Percentiles rank a stretch among this genome's conserved stretches.
These are phyloP conservation scores for Cheilosia soror DNA, from an alignment of 2,888 invertebrate genomes.

Conservation along the genomic window DNA sequence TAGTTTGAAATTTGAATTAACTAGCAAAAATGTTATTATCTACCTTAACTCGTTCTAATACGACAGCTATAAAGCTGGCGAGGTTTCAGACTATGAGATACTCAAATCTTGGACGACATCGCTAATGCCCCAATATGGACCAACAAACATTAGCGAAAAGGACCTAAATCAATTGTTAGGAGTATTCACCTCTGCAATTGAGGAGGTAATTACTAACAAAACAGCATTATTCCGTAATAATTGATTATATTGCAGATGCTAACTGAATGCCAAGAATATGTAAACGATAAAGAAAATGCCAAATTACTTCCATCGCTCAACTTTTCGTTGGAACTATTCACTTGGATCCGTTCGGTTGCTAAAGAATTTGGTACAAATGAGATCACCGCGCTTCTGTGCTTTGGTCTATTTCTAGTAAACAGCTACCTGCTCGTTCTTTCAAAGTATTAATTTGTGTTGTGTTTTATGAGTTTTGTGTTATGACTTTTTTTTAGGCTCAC, in stretches of 20 bases:
- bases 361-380: slow-evolving; percentile 18
- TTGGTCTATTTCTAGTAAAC: slow-evolving; percentile 42
- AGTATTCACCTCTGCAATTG: slow-evolving; percentile 17
- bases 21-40: background rate
- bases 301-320: slow-evolving; percentile 36
- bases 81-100: slow-evolving; percentile 28
- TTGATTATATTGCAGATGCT: slow-evolving; percentile 21
- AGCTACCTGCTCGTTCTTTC: slow-evolving; percentile 27
- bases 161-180: slow-evolving; percentile 37
- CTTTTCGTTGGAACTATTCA: slow-evolving; percentile 47
- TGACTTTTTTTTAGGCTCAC: slow-evolving; percentile 12
- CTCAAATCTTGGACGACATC: slow-evolving; percentile 47
- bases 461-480: background rate
- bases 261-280: slow-evolving; percentile 12
- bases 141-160: background rate
- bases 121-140: slow-evolving; percentile 45
- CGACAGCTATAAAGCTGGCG: slow-evolving; percentile 22
- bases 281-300: slow-evolving; percentile 12
- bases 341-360: slow-evolving; percentile 50
- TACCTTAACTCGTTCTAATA: slow-evolving; percentile 49
- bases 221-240: background rate
- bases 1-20: background rate
- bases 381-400: slow-evolving; percentile 46
- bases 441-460: slow-evolving; percentile 14
- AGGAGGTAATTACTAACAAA: slow-evolving; percentile 19